These are phyloP conservation scores for Otocyon megalotis DNA, from an alignment of 2,113 vertebrate species.

Conservation along the genomic window DNA sequence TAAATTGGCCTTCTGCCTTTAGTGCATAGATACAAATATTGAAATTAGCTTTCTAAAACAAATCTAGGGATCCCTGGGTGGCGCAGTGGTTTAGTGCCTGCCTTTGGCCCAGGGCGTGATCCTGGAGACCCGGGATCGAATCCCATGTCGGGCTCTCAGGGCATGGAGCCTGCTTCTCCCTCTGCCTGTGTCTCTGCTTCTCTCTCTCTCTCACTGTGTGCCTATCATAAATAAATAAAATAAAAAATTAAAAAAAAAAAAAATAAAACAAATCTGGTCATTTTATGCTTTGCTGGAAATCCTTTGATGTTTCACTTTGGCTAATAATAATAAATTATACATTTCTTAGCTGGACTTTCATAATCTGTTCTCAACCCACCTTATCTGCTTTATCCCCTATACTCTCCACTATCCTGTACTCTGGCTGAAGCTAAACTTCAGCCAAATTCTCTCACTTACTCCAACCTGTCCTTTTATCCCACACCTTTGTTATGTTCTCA, in stretches of 20 bases:
- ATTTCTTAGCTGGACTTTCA: neutral
- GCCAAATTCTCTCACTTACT: neutral
- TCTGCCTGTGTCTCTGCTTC: too few relatives aligned
- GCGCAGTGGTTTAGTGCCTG: too few relatives aligned
- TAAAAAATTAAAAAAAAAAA: too few relatives aligned
- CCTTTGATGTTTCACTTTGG: neutral
- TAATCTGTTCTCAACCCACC: neutral
- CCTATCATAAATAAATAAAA: too few relatives aligned
- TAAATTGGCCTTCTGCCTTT: neutral
- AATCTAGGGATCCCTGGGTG: too few relatives aligned
- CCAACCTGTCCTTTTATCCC: neutral
- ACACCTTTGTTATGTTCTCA: neutral
- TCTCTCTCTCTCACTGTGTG: too few relatives aligned
- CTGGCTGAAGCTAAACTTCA: neutral
- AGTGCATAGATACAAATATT: neutral
- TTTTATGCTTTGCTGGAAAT: neutral
- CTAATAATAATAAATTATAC: neutral
- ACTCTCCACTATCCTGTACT: neutral
- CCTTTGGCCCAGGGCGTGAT: too few relatives aligned
- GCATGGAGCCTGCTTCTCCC: too few relatives aligned
- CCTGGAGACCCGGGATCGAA: too few relatives aligned
- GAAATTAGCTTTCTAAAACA: conserved; percentile 47
- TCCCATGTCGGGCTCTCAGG: too few relatives aligned
- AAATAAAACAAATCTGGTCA: conserved; percentile 28
- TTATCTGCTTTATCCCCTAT: neutral